Base-by-base conservation (phyloP, 2,888 invertebrate species). In the Agrilus biguttatus region DNA sequence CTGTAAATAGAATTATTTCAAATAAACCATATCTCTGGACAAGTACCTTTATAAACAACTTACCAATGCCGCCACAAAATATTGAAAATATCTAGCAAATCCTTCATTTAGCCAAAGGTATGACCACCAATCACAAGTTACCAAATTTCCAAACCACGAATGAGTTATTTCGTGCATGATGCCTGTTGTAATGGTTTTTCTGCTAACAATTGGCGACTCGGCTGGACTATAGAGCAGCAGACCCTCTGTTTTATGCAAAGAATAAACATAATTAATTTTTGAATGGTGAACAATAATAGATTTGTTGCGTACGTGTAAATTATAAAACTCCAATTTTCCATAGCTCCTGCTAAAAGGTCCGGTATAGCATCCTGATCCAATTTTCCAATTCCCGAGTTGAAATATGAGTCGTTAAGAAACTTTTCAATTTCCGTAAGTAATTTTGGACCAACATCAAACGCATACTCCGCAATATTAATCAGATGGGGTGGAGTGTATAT, bases 241-340 rank as follows among this genome's bases (percentile, higher is more conserved):
- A 5, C 76, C 74, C 58, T 80, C 80, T 50, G 80, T 78, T 61
- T 45, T 56, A 59, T 47, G 41, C 8, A 34, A 47, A 41, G 32
- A 23, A 13, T 42, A 19, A 8, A 17, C 21, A 10, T 12, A 2
- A 42, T 14, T 33, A 33, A 34, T 17, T 14, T 28, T 19, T 12
- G 10, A 17, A 17, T 36, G 12, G 8, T 40, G n/a, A n/a, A n/a
- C n/a, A 12, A 8, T 36, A 42, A 43, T 36, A 14, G 36, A 36
- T 39, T 39, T 13, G 33, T 17, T 14, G 8, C 42, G 44, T 60
- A 80, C 81, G 77, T 76, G 66, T 83, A 91, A 3, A 83, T 89
- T 6, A 89, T 73, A 19, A 91, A 68, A 6, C 90, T 91, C 89
- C 90, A 91, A 60, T 92, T 91, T 60, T 90, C 89, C 90, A 91